Evolutionary conservation across 30 jellyfish, hydroid and myxozoan genomes (phyloP).

Genomic region (Hydractinia echinata): DNA sequence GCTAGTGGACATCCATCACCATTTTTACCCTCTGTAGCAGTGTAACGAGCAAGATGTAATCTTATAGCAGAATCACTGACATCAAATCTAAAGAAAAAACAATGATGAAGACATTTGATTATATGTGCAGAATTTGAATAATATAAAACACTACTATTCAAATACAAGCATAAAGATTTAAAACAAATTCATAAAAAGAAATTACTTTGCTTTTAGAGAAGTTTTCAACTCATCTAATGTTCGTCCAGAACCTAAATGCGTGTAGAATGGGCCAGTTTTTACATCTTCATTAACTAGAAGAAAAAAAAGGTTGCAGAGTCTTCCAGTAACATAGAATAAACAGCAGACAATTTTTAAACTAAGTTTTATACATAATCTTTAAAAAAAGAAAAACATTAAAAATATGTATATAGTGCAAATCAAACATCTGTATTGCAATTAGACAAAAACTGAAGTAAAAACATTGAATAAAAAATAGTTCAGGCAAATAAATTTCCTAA

Average conservation of each 20-base stretch:
- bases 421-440: not conserved
- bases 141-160: not conserved
- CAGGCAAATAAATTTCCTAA: no score
- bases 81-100: slow-evolving; percentile 41
- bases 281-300: slow-evolving; percentile 29
- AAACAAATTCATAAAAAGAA: not conserved
- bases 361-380: no score
- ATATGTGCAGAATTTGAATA: not conserved
- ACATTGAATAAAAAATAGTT: no score
- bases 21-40: slow-evolving; percentile 85
- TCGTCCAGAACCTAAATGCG: slow-evolving; percentile 79
- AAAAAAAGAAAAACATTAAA: no score
- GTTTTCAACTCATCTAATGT: slow-evolving; percentile 39
- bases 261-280: slow-evolving; percentile 57
- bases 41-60: slow-evolving; percentile 48
- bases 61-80: slow-evolving; percentile 49
- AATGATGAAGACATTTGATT: not conserved
- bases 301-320: not conserved
- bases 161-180: not conserved
- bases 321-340: no score
- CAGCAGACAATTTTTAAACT: no score
- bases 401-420: no score
- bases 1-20: slow-evolving; percentile 97
- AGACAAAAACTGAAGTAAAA: no score
- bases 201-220: slow-evolving; percentile 56